Conservation (phyloP, 2,888 invertebrate genomes). For the Phortica magna region DNA sequence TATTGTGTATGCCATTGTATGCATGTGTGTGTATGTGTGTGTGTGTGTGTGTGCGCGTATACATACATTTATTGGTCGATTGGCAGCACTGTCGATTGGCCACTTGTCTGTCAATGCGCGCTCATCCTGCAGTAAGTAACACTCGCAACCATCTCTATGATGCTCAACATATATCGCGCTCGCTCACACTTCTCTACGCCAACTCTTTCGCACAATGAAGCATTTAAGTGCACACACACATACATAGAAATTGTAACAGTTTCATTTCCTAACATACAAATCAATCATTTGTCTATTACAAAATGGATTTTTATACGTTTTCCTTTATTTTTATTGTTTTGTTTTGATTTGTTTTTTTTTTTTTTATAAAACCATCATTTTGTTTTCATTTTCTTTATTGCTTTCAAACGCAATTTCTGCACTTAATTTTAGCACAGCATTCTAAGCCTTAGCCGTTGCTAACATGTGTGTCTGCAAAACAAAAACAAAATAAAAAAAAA, state of each 20-base stretch:
- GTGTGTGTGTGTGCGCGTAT: slow-evolving; percentile 24
- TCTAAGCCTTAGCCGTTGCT: too few species aligned
- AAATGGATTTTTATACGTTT: slow-evolving; percentile 8
- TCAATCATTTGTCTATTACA: slow-evolving; percentile 7
- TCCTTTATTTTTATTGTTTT: slow-evolving; percentile 9
- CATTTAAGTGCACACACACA: too few species aligned
- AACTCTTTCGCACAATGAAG: not conserved
- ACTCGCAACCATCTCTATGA: not conserved
- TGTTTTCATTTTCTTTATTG: too few species aligned
- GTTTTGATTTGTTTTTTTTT: not conserved
- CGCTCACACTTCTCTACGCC: not conserved
- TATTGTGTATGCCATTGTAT: slow-evolving; percentile 32
- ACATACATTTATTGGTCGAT: not conserved
- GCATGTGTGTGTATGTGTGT: not conserved
- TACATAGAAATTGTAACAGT: too few species aligned
- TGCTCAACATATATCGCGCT: not conserved
- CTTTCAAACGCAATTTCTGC: too few species aligned
- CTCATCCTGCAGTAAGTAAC: not conserved
- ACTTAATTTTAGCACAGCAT: too few species aligned
- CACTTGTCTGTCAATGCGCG: slow-evolving; percentile 5
- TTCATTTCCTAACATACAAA: not conserved
- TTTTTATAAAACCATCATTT: too few species aligned
- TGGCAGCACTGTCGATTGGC: slow-evolving; percentile 1
- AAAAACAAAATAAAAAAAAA: too few species aligned
- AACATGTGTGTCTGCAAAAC: too few species aligned